Evolutionary conservation across 2,797 vertebrate species (phyloP), one percentile per base, ranked within the genome.

Genomic region (Lateolabrax maculatus): DNA sequence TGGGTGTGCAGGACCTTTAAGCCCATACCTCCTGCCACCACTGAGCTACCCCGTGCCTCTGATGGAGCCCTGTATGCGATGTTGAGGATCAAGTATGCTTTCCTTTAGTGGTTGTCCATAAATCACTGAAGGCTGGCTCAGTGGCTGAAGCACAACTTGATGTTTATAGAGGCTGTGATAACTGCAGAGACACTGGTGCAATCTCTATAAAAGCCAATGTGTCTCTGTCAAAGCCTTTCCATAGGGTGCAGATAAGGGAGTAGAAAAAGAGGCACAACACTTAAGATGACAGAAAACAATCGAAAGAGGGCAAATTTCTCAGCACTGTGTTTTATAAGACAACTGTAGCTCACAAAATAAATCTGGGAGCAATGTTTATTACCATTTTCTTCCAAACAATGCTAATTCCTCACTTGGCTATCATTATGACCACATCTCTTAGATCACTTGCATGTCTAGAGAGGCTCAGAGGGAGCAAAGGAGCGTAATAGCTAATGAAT

Each of bases 401-500:
- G 37, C n/a, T 46, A 73, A 76, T 78, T 56, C 23, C 62, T 71
- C 58, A 34, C 62, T 51, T 18, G 57, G 36, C 53, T 43, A 64
- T 74, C 55, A 37, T 72, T 70, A 61, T 12, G n/a, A 49, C 55
- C 43, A 48, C 6, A 36, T 70, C 48, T 36, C 25, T 68, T 29
- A 37, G 70, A 70, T 68, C 61, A 19, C 53, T 70, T 34, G 7
- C 0, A 4, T 62, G 48, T 58, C 41, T 41, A 69, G 27, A 41
- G 77, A 71, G 55, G 39, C 69, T 73, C 65, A 43, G 27, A 62
- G 23, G 62, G 43, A 83, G 70, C 71, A 29, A 37, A 41, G 39
- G 77, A 75, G 58, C 7, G 2, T 58, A 70, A 71, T 43, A 66
- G 69, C 44, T 71, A 74, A 69, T 89, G 73, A 88, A 85, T 91